Evolutionary conservation across 2,888 invertebrate genomes (phyloP).

Genomic region (Drosophila histrio): DNA sequence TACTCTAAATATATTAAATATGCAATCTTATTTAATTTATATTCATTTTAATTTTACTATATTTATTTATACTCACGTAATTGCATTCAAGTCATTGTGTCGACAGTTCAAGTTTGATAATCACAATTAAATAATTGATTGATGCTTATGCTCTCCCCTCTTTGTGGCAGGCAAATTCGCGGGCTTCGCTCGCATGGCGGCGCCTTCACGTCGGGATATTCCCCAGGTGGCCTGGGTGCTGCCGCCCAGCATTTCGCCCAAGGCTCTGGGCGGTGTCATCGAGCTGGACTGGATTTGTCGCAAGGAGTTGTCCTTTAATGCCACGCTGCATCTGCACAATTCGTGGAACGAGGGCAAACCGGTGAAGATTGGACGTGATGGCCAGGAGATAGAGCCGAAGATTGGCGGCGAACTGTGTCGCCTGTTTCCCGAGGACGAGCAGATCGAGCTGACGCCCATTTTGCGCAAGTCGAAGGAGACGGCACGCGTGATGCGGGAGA

Average conservation of each 20-base stretch:
- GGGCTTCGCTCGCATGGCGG: constrained; percentile 95
- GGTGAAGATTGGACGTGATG: constrained; percentile 99
- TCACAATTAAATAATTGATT: too few species aligned
- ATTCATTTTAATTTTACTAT: too few species aligned
- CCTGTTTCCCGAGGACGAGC: constrained; percentile 96
- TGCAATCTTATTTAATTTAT: too few species aligned
- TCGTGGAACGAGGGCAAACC: constrained; percentile 99
- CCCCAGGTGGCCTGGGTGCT: constrained; percentile 96
- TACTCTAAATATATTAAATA: too few species aligned
- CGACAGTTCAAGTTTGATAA: too few species aligned
- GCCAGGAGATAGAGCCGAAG: constrained; percentile 98
- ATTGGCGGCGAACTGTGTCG: constrained; percentile 96
- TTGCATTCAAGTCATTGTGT: too few species aligned
- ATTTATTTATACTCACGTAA: too few species aligned
- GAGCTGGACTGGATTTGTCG: constrained; percentile 98
- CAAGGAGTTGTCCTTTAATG: constrained; percentile 96
- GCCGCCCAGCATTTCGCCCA: constrained; percentile 95
- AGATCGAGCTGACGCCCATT: constrained; percentile 94
- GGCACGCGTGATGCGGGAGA: constrained; percentile 87
- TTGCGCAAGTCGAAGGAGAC: constrained; percentile 93
- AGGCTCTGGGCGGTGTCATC: constrained; percentile 97
- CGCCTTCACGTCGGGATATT: constrained; percentile 95
- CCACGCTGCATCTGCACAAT: constrained; percentile 96
- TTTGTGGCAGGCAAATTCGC: constrained; percentile 89
- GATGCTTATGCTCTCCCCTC: background rate